Evolutionary conservation across 1,140 invertebrate species (phyloP), one percentile per base, ranked within the genome.

Genomic region (Phthorimaea operculella): DNA sequence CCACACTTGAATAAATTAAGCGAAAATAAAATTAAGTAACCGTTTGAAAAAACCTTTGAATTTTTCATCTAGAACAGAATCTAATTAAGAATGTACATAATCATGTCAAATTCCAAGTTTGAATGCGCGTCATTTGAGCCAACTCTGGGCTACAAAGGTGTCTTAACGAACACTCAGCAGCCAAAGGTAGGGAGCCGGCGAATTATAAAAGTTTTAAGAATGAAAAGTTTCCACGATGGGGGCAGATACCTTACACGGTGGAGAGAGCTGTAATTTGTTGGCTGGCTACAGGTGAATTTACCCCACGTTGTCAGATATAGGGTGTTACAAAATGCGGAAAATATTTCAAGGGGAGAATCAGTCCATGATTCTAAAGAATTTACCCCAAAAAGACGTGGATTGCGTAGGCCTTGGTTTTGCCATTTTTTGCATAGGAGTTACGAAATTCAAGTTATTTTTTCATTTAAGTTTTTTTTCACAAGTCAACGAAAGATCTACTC

Each of bases 201-300:
- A 66, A 68, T 70, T 67, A 62, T 65, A 70, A 70, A 70, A 70
- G 68, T 70, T 70, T 65, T 65, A 59, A 49, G 51, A 52, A 65
- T 58, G 58, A 52, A 58, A 62, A 55, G 54, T 54, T 60, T 58
- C 11, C 45, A 45, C 14, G 45, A 55, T 55, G 54, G 48, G 55
- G 48, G 55, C 18, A 39, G 47, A 28, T 28, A 28, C 21, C 21
- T 28, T 28, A 28, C 21, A 28, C 9, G 44, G 11, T 47, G 12
- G 16, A 47, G 15, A 16, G 9, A 16, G 15, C 44, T 47, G 44
- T 47, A 15, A 47, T 47, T 47, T 47, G 16, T 6, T 47, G n/a
- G 12, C 1, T 4, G 12, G 16, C n/a, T 39, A 3, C 44, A 47
- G 44, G 44, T 47, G 44, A 6, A 15, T 5, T 47, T 47, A 47